Evolutionary conservation across 2,888 invertebrate genomes (phyloP), one percentile per base, ranked within the genome.

Genomic region (Kuschelorhynchus macadamiae): DNA sequence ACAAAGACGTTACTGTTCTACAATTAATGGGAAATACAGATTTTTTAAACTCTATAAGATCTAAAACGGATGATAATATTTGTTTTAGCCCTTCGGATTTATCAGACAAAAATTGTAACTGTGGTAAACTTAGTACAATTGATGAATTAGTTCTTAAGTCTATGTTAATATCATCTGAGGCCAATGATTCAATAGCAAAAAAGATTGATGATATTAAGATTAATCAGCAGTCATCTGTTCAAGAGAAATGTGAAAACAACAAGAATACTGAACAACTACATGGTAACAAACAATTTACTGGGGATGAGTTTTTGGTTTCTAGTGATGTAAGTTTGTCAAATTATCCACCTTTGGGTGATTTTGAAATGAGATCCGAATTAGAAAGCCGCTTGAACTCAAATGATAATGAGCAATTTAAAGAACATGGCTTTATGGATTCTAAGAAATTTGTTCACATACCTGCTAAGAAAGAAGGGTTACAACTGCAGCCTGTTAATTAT

Each of bases 1-100:
- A 76, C 46, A 81, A 80, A 73, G 81, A 81, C 59, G 78, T 81
- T 7, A 78, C 79, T 12, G 76, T 81, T 3, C 70, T 79, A 20
- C 74, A 78, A 67, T 62, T 79, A 44, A 75, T 79, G 30, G 76
- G 75, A 3, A 79, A 77, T 50, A 76, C 68, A 30, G 77, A 79
- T 50, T 79, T 79, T 69, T 39, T 69, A 33, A 57, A 52, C 52
- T 67, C 68, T 1, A 52, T 63, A 11, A 67, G 41, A 21, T 61
- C 55, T n/a, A n/a, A n/a, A 46, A 21, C 36, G 14, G 55, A 61
- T 17, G 66, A 65, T 12, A 41, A n/a, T 39, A 39, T n/a, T n/a
- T n/a, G 9, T 14, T 14, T 30, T 12, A 56, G 20, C 12, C 16
- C 55, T 18, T 20, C 41, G 5, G 14, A 32, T 33, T 21, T 16